A percentile compares a stretch with the other conserved stretches of the same genome.
Conservation (phyloP, 2,888 invertebrate genomes). For the Sycophila texana region DNA sequence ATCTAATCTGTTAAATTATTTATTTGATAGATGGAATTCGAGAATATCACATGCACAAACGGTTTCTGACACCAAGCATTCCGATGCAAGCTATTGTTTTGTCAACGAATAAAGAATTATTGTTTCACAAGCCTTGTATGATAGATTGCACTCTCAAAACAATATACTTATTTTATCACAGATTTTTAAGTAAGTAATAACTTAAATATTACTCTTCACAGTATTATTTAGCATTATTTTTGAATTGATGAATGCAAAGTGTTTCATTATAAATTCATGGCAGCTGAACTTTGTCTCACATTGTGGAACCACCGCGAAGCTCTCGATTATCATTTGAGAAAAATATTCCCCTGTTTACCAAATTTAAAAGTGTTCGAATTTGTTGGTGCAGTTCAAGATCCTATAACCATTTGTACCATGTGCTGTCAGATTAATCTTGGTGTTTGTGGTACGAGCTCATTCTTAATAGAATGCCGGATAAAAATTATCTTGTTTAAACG, state of each 20-base stretch:
- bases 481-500: background rate
- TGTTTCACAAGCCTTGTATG: constrained; percentile 27
- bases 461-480: background rate
- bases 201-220: too few relatives aligned
- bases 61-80: constrained; percentile 35
- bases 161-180: constrained; percentile 34
- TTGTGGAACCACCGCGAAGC: constrained; percentile 40
- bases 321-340: constrained; percentile 41
- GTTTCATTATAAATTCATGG: background rate
- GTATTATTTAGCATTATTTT: background rate
- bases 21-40: constrained; percentile 29
- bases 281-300: constrained; percentile 30
- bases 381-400: constrained; percentile 26
- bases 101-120: constrained; percentile 18
- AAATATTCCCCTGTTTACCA: constrained; percentile 34
- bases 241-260: background rate
- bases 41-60: constrained; percentile 35
- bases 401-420: constrained; percentile 39
- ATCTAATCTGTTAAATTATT: too few relatives aligned
- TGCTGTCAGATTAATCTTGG: constrained; percentile 45
- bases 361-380: constrained; percentile 38
- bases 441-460: constrained; percentile 13
- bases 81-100: constrained; percentile 35
- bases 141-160: constrained; percentile 47
- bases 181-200: constrained; percentile 30